Evolutionary conservation across 2,797 vertebrate genomes (phyloP).

Genomic region (Mormyrus proboscirostris): DNA sequence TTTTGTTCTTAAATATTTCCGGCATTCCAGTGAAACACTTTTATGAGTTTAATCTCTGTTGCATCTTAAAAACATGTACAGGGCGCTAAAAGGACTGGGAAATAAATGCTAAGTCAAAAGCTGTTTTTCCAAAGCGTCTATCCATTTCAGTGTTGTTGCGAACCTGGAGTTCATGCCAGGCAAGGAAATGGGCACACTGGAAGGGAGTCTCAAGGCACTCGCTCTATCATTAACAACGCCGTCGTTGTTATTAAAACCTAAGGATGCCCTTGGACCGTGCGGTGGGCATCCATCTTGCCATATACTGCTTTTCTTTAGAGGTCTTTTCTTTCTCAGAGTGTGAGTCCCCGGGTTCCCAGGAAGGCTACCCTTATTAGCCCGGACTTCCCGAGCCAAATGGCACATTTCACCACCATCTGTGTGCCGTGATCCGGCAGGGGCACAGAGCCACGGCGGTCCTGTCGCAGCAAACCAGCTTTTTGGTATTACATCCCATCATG

Average conservation of each 20-base stretch:
- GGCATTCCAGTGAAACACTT: not conserved
- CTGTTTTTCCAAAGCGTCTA: not conserved
- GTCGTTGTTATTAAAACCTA: not conserved
- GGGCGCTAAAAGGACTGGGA: not conserved
- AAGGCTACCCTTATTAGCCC: constrained; percentile 50
- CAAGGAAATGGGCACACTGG: not conserved
- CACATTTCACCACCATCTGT: constrained; percentile 56
- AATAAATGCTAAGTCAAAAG: not conserved
- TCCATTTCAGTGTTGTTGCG: not conserved
- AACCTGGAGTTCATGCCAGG: not conserved
- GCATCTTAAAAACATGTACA: not conserved
- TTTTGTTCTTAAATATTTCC: not conserved
- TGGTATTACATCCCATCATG: not conserved
- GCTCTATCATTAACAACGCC: not conserved
- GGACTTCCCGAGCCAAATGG: constrained; percentile 40
- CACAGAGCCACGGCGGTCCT: not conserved
- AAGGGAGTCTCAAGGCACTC: not conserved
- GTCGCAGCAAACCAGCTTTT: not conserved
- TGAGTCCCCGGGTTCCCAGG: not conserved
- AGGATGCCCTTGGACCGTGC: not conserved
- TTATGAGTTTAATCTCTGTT: not conserved
- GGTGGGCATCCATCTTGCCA: not conserved
- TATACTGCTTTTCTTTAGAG: not conserved
- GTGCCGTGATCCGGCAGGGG: constrained; percentile 32
- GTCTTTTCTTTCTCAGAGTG: not conserved